Percentiles rank a stretch among this genome's conserved stretches.
Evolutionary conservation across 2,888 invertebrate genomes (phyloP).

Genomic region (Baccha elongata): DNA sequence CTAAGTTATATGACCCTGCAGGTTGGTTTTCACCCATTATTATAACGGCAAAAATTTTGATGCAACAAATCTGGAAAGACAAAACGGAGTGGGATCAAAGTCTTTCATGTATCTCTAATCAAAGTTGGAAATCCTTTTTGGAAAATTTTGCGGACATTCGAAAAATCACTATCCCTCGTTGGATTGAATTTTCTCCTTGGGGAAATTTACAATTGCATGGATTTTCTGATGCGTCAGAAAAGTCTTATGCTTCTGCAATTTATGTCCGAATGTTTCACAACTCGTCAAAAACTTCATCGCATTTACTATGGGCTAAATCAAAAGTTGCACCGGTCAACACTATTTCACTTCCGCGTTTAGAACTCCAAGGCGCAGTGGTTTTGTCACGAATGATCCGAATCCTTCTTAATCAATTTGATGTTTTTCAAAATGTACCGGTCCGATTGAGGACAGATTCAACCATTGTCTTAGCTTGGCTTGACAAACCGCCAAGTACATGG

Average conservation of each 20-base stretch:
- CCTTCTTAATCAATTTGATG: not conserved
- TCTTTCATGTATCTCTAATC: not conserved
- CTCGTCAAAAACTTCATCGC: not conserved
- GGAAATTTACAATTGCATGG: constrained; percentile 32
- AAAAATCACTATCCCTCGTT: constrained; percentile 43
- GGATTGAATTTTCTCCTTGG: constrained; percentile 30
- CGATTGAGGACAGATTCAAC: constrained; percentile 26
- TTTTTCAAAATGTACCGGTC: not conserved
- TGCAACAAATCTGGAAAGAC: constrained; percentile 33
- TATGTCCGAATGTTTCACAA: constrained; percentile 18
- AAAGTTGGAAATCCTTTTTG: constrained; percentile 29
- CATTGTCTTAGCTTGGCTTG: constrained; percentile 29
- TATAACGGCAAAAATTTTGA: not conserved
- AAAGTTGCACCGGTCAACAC: too few relatives aligned
- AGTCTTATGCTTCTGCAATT: constrained; percentile 36
- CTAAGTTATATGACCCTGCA: constrained; percentile 38
- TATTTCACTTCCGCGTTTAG: constrained; percentile 32
- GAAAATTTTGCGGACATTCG: not conserved
- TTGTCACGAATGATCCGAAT: constrained; percentile 10
- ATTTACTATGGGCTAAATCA: too few relatives aligned
- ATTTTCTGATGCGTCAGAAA: constrained; percentile 57
- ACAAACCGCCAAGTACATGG: constrained; percentile 18
- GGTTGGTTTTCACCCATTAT: constrained; percentile 34
- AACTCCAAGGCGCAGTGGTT: constrained; percentile 36
- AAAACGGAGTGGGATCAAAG: constrained; percentile 42